Conservation (phyloP, 2,797 vertebrate genomes). For the Pelodytes ibericus region DNA sequence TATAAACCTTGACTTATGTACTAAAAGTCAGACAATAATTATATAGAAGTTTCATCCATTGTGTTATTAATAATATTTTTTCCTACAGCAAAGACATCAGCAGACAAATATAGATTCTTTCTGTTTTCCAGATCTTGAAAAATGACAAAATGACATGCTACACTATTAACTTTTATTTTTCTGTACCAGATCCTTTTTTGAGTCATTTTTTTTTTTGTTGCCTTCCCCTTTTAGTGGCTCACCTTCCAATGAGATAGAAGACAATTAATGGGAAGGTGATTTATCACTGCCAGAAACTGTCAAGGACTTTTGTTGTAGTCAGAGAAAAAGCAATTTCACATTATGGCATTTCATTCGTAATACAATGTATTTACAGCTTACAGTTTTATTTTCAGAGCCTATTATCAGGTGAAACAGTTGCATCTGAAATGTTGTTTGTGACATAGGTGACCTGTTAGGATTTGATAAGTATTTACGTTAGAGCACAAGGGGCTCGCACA, state of each 20-base stretch:
- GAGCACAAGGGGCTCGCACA: conserved; percentile 94
- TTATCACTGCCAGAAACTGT: conserved; percentile 99
- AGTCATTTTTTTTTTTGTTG: conserved; percentile 88
- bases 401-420: conserved; percentile 99
- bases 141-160: conserved; percentile 97
- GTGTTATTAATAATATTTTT: background rate
- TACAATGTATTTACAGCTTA: conserved; percentile 99
- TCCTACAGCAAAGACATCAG: conserved; percentile 76
- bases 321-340: conserved; percentile 95
- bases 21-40: too few species aligned
- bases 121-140: conserved; percentile 78
- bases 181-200: conserved; percentile 91
- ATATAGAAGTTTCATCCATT: background rate
- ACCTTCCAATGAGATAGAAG: conserved; percentile 98
- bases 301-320: conserved; percentile 99
- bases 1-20: too few species aligned
- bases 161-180: conserved; percentile 87
- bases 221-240: conserved; percentile 97
- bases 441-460: conserved; percentile 98
- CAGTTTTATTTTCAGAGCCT: conserved; percentile 99
- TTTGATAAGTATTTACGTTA: conserved; percentile 95
- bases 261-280: conserved; percentile 99
- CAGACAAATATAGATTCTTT: conserved; percentile 78
- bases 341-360: conserved; percentile 99
- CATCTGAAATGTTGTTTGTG: conserved; percentile 99